Evolutionary conservation across 2,888 invertebrate species (phyloP).

Genomic region (Beris morrisii): DNA sequence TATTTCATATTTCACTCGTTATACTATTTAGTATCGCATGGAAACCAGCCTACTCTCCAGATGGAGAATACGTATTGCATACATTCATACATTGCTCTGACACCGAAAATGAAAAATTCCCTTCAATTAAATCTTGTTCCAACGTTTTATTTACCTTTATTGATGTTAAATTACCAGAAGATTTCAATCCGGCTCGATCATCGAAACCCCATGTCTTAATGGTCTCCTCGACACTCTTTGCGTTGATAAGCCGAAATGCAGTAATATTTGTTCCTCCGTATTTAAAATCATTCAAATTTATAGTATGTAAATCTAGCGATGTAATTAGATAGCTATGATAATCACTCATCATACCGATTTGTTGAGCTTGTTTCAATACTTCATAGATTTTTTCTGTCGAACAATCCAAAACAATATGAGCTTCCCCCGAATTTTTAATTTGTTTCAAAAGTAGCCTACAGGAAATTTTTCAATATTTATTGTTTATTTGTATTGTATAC

Average conservation of each 20-base stretch:
- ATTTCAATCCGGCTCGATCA: conserved; percentile 61
- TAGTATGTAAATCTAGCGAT: conserved; percentile 86
- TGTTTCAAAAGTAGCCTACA: conserved; percentile 83
- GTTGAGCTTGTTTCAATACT: conserved; percentile 89
- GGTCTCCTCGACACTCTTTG: conserved; percentile 76
- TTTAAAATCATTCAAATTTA: conserved; percentile 90
- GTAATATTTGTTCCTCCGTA: conserved; percentile 96
- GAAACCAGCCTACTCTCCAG: no score
- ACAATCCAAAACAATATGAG: conserved; percentile 88
- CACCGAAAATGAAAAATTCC: no score
- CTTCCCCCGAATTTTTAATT: conserved; percentile 89
- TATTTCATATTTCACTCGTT: no score
- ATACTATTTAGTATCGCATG: no score
- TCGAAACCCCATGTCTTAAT: conserved; percentile 79
- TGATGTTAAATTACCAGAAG: conserved; percentile 52
- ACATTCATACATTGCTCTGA: no score
- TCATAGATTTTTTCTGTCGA: conserved; percentile 82
- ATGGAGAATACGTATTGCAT: no score
- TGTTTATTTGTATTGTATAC: no score
- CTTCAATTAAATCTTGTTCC: no score
- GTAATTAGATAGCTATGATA: conserved; percentile 93
- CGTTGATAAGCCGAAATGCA: conserved; percentile 86
- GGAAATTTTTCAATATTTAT: no score
- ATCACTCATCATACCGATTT: conserved; percentile 96
- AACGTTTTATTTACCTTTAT: conserved; percentile 56